phyloP scores from a whole-genome alignment of 2,797 vertebrate genomes.

The Arvicola amphibius region DNA sequence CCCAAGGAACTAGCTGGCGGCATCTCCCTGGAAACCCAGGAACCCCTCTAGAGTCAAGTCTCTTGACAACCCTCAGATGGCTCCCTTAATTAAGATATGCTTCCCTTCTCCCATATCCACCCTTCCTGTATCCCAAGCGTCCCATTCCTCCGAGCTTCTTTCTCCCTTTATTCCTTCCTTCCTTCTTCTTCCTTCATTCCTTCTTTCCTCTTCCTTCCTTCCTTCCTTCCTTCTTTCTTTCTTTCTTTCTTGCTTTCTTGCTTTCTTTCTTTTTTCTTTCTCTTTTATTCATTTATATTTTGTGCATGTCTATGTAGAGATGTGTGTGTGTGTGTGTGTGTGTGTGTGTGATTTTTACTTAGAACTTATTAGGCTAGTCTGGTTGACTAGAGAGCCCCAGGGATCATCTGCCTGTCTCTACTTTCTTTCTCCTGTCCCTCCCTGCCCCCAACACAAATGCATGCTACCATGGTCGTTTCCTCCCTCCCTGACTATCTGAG shows the following conservation, averaged over 20 bases:
- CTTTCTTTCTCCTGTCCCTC: neutral
- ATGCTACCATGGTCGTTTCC: neutral
- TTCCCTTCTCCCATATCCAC: too few relatives aligned
- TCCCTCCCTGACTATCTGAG: neutral
- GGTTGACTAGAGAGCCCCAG: neutral
- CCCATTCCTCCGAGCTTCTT: too few relatives aligned
- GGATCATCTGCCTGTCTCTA: neutral
- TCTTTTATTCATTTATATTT: neutral
- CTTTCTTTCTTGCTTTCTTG: neutral
- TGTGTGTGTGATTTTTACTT: neutral
- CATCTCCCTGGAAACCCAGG: too few relatives aligned
- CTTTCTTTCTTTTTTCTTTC: neutral
- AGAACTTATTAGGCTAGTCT: neutral
- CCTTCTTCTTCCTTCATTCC: fast-evolving
- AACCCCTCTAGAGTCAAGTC: too few relatives aligned
- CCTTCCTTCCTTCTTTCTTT: too few relatives aligned
- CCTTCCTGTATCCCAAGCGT: too few relatives aligned
- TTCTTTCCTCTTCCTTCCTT: too few relatives aligned
- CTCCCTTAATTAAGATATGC: too few relatives aligned
- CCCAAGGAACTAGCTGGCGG: too few relatives aligned
- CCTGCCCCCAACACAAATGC: neutral
- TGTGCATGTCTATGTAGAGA: neutral
- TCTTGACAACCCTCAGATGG: too few relatives aligned
- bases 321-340: too few relatives aligned
- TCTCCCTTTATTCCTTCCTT: too few relatives aligned